These are phyloP conservation scores for Orchestia grillus DNA, from an alignment of 1,140 invertebrate species.

Conservation along the genomic window DNA sequence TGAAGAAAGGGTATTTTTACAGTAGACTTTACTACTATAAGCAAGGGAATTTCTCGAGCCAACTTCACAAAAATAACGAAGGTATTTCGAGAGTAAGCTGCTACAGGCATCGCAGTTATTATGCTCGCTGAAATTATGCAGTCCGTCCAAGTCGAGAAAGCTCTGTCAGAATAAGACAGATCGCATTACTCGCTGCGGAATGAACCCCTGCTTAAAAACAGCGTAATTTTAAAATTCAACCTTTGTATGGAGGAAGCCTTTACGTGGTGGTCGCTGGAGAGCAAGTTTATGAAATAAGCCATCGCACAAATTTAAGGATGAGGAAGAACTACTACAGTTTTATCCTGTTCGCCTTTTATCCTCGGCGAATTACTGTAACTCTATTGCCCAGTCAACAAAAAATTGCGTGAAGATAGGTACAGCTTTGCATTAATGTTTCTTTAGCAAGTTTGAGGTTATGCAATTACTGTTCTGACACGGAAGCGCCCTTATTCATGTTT, in stretches of 20 bases:
- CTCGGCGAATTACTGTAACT: not conserved
- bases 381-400: not conserved
- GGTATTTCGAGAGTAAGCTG: not conserved
- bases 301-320: not conserved
- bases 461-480: no score
- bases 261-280: not conserved
- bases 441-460: not conserved
- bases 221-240: not conserved
- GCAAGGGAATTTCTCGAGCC: not conserved
- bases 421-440: not conserved
- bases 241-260: not conserved
- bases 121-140: not conserved
- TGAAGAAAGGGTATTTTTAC: not conserved
- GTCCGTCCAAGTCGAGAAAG: not conserved
- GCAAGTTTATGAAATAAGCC: not conserved
- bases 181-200: conserved; percentile 4
- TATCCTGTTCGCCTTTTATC: not conserved
- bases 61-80: not conserved
- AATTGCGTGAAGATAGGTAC: not conserved
- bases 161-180: conserved; percentile 25
- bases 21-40: not conserved
- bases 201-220: not conserved
- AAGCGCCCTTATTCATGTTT: not conserved
- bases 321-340: not conserved
- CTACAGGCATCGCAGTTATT: not conserved